Percentiles rank a stretch among this genome's conserved stretches.
phyloP scores from a whole-genome alignment of 2,888 invertebrate species.

The Ligdia adustata region DNA sequence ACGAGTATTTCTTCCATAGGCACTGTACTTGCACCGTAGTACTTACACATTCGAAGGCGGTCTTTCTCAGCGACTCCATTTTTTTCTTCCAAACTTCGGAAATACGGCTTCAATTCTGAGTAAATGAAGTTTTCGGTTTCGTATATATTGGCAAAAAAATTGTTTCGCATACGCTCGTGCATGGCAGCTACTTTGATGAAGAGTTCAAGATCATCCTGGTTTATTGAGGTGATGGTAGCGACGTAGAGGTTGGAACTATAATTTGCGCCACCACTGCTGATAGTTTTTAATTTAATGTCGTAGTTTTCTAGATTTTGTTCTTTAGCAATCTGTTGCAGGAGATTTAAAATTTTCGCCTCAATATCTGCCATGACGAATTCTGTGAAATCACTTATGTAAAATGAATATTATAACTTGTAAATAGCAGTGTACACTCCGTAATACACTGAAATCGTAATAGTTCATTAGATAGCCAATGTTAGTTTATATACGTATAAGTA shows the following conservation, averaged over 20 bases:
- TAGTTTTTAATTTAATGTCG: conserved; percentile 42
- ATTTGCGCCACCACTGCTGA: conserved; percentile 54
- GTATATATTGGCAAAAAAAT: conserved; percentile 15
- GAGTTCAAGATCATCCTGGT: conserved; percentile 45
- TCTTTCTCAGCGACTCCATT: conserved; percentile 35
- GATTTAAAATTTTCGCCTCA: conserved; percentile 35
- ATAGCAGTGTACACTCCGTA: too few relatives aligned
- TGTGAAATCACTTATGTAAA: too few relatives aligned
- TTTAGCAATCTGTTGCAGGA: conserved; percentile 46
- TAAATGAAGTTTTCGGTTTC: conserved; percentile 36
- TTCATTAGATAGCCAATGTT: too few relatives aligned
- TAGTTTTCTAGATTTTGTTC: conserved; percentile 41
- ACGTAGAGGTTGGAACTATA: conserved; percentile 53
- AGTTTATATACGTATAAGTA: too few relatives aligned
- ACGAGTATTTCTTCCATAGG: conserved; percentile 49
- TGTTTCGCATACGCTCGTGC: conserved; percentile 21
- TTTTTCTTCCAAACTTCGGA: conserved; percentile 32
- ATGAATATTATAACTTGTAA: too few relatives aligned
- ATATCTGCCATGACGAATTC: conserved; percentile 55
- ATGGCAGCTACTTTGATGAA: conserved; percentile 56
- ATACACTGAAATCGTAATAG: too few relatives aligned
- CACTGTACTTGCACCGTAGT: conserved; percentile 40
- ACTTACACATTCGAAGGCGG: conserved; percentile 41
- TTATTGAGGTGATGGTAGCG: conserved; percentile 39
- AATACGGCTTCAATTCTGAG: conserved; percentile 26